Conservation (phyloP, 2,888 invertebrate genomes). For the Drosophila mercatorum region DNA sequence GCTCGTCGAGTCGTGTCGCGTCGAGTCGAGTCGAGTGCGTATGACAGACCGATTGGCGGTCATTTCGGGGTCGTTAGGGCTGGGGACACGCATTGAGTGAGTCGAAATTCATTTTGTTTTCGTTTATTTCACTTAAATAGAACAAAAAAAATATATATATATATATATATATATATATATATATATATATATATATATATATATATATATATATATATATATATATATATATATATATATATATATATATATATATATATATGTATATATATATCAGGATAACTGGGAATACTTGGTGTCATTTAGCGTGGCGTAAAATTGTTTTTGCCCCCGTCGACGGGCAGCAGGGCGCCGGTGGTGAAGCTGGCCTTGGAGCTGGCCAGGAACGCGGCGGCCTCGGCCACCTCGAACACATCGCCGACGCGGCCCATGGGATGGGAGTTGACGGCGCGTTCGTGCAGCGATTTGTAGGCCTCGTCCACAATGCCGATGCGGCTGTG, state of each 20-base stretch:
- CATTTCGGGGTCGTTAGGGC: constrained; percentile 60
- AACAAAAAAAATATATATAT: background rate
- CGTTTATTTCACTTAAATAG: constrained; percentile 5
- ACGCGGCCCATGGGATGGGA: constrained; percentile 96
- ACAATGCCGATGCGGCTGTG: constrained; percentile 91
- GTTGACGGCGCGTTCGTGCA: constrained; percentile 90
- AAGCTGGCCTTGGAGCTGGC: constrained; percentile 91
- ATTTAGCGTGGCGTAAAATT: constrained; percentile 88
- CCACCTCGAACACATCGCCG: constrained; percentile 92
- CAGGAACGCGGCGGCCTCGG: constrained; percentile 93
- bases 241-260: background rate
- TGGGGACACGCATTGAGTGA: constrained; percentile 6
- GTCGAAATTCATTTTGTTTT: constrained; percentile 11
- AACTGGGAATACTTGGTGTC: constrained; percentile 20
- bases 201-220: background rate
- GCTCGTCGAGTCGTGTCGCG: constrained; percentile 18
- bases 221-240: background rate
- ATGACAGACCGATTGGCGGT: constrained; percentile 52
- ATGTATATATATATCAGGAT: background rate
- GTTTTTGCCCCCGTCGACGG: constrained; percentile 88
- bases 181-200: background rate
- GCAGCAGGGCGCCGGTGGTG: constrained; percentile 89
- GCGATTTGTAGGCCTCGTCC: constrained; percentile 90
- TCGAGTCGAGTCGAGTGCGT: constrained; percentile 36
- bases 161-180: background rate